These are phyloP conservation scores for Heterodera schachtii DNA, from an alignment of 1,140 invertebrate genomes.

Conservation along the genomic window DNA sequence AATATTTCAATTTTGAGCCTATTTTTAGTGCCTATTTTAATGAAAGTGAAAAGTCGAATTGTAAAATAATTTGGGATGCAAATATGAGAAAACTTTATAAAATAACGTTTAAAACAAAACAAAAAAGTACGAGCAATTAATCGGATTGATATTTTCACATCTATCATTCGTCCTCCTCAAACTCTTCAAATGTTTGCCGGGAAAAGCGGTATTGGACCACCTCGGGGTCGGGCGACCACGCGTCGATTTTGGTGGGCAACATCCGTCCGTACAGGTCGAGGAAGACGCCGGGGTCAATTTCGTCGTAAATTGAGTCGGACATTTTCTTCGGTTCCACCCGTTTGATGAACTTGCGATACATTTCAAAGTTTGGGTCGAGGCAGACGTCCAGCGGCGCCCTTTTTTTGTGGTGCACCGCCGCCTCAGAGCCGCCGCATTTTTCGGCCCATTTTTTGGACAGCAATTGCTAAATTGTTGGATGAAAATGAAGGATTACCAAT, in stretches of 20 bases:
- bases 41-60: too few relatives aligned
- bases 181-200: neutral
- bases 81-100: too few relatives aligned
- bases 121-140: too few relatives aligned
- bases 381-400: conserved; percentile 54
- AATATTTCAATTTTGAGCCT: too few relatives aligned
- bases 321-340: conserved; percentile 34
- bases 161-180: neutral
- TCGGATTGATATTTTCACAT: too few relatives aligned
- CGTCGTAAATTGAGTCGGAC: conserved; percentile 56
- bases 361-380: conserved; percentile 61
- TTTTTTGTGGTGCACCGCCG: conserved; percentile 10
- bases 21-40: too few relatives aligned
- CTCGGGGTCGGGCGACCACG: conserved; percentile 44
- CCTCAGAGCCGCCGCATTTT: conserved; percentile 32
- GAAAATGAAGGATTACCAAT: conserved; percentile 25
- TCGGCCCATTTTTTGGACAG: conserved; percentile 45
- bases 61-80: too few relatives aligned
- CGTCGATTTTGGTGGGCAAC: conserved; percentile 58
- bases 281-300: conserved; percentile 52
- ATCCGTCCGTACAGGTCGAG: conserved; percentile 59
- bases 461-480: conserved; percentile 39
- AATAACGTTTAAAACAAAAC: too few relatives aligned
- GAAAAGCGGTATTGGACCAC: neutral
- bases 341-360: conserved; percentile 53